Evolutionary conservation across 2,888 invertebrate species (phyloP), one percentile per base, ranked within the genome.

Genomic region (Cataglyphis rosenhaueri): DNA sequence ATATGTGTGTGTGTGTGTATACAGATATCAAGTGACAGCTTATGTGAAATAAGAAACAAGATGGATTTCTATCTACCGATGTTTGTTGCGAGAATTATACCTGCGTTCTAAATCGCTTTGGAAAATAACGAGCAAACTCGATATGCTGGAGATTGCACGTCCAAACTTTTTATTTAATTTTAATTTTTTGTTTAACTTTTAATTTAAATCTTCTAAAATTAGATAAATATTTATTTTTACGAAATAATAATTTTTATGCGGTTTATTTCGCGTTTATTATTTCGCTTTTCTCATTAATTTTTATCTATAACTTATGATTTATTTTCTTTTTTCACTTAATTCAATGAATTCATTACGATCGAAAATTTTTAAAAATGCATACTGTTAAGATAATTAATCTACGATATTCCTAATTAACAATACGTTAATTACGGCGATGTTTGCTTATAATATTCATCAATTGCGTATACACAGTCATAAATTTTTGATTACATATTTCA

Each of bases 401-500:
- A 41, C n/a, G 1, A 21, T 41, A 15, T 44, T 44, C 21, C 62
- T 35, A 32, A 65, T 71, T 62, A 44, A 15, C 44, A 86, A 78
- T 82, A 61, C 48, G 79, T 86, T 88, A 86, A 89, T 89, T 81
- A 82, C 61, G 15, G 61, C 59, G 52, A 18, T 48, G 55, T 3
- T 61, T 44, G 18, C 32, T n/a, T 0, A 44, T 21, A 52, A 68
- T 15, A 55, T 75, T 62, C 15, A 41, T 57, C 15, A 38, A 68
- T 41, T 52, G 12, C 29, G 0, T 12, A 44, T 44, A 4, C 0
- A 4, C 0, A 52, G 15, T 52, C 18, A 21, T 25, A 65, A 38
- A 76, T 29, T 29, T 25, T 35, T 5, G 18, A 12, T 48, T n/a
- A 12, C 15, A 12, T 3, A 18, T 52, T 52, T 25, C 8, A 4